Percentiles rank a stretch among this genome's conserved stretches.
phyloP scores from a whole-genome alignment of 37 sponge, comb jelly and placozoan genomes.

The Lycopodina hypogea region DNA sequence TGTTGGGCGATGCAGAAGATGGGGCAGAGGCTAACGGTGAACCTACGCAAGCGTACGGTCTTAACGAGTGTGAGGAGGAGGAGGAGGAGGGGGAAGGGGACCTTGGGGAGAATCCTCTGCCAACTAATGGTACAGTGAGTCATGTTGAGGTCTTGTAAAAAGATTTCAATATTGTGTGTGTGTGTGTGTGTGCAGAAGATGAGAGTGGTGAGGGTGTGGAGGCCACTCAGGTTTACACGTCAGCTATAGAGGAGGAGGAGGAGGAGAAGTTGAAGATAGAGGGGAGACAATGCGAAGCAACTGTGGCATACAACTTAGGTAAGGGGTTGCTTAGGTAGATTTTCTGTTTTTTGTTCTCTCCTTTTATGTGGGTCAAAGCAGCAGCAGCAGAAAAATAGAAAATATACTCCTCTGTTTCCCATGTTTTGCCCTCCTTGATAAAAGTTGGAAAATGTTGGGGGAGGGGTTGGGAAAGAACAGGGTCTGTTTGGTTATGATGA shows the following conservation, averaged over 20 bases:
- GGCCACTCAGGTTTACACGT: constrained; percentile 3
- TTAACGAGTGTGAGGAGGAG: background rate
- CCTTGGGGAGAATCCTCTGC: no score
- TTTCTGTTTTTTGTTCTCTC: no score
- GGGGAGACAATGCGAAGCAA: constrained; percentile 18
- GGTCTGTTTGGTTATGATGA: background rate
- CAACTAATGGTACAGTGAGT: no score
- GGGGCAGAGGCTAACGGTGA: background rate
- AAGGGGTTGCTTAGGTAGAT: background rate
- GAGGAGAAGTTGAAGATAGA: constrained; percentile 2
- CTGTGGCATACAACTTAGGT: constrained; percentile 26
- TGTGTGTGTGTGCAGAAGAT: background rate
- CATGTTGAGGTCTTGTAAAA: no score
- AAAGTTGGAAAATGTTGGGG: background rate
- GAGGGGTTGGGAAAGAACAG: background rate
- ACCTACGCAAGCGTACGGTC: background rate
- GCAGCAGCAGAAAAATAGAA: no score
- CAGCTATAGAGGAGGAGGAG: background rate
- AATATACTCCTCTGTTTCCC: no score
- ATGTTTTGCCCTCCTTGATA: no score
- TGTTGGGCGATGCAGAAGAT: background rate
- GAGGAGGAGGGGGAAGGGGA: background rate
- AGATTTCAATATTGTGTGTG: no score
- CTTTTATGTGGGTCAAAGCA: no score
- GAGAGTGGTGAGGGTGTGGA: constrained; percentile 11